Base-by-base conservation (phyloP, 2,888 invertebrate species). In the Pristionchus exspectatus region DNA sequence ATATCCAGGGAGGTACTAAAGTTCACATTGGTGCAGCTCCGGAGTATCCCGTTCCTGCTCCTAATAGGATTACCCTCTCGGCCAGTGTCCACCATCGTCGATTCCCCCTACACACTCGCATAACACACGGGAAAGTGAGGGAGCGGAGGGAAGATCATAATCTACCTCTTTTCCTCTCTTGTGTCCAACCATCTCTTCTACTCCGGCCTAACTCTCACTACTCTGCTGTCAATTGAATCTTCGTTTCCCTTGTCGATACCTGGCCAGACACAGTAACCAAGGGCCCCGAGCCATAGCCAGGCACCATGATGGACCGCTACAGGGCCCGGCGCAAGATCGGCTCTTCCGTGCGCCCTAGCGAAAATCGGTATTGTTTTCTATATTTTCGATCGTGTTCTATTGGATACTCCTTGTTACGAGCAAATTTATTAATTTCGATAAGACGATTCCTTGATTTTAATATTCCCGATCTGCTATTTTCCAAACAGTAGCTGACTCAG, bases 51-150 rank as follows among this genome's bases (percentile, higher is more conserved):
- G 81, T 81, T 81, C 81, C 44, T 9, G 44, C 44, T 12, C 63
- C 54, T 81, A 81, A 81, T 81, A 81, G 81, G 81, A 81, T 81
- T 81, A 81, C 81, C 81, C 81, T 50, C 30, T 72, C 7, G 72
- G 7, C 72, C 72, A 14, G 4, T 72, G 72, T 72, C 72, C 72
- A 50, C 12, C 72, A n/a, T n/a, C n/a, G 16, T 12, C 21, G 30
- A 30, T 72, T 72, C 33, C 72, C 24, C n/a, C 14, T n/a, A n/a
- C 63, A 63, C 74, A 74, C 72, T 33, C 33, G 69, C n/a, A 69
- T 69, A 74, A 38, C 38, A 38, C 38, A 74, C 38, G 30, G 9
- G 44, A 44, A 33, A 77, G 77, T 24, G 44, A 77, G 38, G 33
- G 38, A 44, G 44, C 50, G 27, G 50, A 50, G 50, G 21, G 21